phyloP scores from a whole-genome alignment of 2,888 invertebrate species.

The Amitus sp. region DNA sequence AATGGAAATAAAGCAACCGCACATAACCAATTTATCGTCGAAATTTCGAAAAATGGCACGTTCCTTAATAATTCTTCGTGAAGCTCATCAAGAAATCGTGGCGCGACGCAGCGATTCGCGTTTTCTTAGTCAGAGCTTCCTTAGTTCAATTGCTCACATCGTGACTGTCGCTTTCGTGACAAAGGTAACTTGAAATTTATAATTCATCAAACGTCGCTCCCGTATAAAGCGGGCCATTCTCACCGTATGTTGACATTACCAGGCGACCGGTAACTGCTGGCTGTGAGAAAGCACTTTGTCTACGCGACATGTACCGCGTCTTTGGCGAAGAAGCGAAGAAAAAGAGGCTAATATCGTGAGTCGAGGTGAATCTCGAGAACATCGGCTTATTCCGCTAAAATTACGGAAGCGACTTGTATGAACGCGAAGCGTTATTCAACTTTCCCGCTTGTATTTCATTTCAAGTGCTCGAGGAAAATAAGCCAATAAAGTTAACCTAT shows the following conservation, averaged over 20 bases:
- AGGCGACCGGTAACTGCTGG: conserved; percentile 1
- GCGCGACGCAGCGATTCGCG: conserved; percentile 16
- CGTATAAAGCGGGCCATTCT: conserved; percentile 25
- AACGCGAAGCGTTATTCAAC: not conserved
- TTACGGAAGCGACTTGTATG: not conserved
- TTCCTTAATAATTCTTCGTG: no score
- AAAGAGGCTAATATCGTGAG: conserved; percentile 11
- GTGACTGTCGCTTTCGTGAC: conserved; percentile 31
- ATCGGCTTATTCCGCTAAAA: not conserved
- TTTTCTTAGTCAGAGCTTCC: conserved; percentile 8
- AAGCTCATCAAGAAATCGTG: conserved; percentile 27
- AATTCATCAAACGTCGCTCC: conserved; percentile 36
- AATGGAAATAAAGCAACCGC: no score
- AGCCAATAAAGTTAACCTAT: conserved; percentile 38
- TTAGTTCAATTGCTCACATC: conserved; percentile 19
- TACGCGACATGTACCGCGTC: not conserved
- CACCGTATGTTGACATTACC: conserved; percentile 22
- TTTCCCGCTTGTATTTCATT: conserved; percentile 16
- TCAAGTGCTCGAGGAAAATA: conserved; percentile 35
- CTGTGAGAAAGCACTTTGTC: conserved; percentile 5
- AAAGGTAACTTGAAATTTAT: conserved; percentile 40
- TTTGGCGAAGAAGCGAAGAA: conserved; percentile 5
- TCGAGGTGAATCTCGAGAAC: not conserved
- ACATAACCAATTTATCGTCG: no score
- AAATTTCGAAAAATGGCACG: no score